Evolutionary conservation across 2,888 invertebrate species (phyloP).

Genomic region (Suillia variegata): DNA sequence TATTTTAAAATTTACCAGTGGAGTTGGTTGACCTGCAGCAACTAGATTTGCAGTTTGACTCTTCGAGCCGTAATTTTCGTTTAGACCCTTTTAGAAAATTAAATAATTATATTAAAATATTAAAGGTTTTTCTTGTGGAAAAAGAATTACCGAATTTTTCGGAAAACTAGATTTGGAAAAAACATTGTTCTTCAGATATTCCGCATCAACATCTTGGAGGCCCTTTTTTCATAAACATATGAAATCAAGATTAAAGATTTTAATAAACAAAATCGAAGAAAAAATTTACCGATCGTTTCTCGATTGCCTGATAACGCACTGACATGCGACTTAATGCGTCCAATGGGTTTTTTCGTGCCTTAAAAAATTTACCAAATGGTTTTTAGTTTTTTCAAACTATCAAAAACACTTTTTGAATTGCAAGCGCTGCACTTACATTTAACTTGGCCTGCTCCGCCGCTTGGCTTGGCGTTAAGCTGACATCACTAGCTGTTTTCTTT

Average conservation of each 20-base stretch:
- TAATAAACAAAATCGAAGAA: too few species aligned
- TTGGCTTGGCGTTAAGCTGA: slow-evolving; percentile 54
- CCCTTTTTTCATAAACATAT: slow-evolving; percentile 27
- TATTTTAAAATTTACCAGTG: too few species aligned
- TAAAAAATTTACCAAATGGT: slow-evolving; percentile 2
- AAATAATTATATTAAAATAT: too few species aligned
- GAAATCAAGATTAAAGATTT: background rate
- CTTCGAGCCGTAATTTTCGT: slow-evolving; percentile 21
- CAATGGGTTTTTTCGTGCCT: slow-evolving; percentile 51
- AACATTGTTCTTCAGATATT: slow-evolving; percentile 43
- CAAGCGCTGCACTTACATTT: slow-evolving; percentile 38
- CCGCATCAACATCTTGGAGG: slow-evolving; percentile 52
- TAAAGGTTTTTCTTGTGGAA: too few species aligned
- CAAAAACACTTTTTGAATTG: background rate
- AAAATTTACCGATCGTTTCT: slow-evolving; percentile 52
- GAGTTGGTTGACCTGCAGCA: slow-evolving; percentile 20
- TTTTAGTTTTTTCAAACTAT: background rate
- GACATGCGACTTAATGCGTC: slow-evolving; percentile 52
- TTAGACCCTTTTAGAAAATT: slow-evolving; percentile 28
- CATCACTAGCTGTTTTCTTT: slow-evolving; percentile 47
- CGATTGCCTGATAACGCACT: slow-evolving; percentile 37
- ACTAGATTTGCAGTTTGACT: slow-evolving; percentile 17
- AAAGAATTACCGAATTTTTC: slow-evolving; percentile 29
- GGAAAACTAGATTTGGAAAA: slow-evolving; percentile 36
- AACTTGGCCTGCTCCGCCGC: slow-evolving; percentile 36